A percentile compares a stretch with the other conserved stretches of the same genome.
These are phyloP conservation scores for Amblyornis subalaris DNA, from an alignment of 2,113 vertebrate species.

Conservation along the genomic window DNA sequence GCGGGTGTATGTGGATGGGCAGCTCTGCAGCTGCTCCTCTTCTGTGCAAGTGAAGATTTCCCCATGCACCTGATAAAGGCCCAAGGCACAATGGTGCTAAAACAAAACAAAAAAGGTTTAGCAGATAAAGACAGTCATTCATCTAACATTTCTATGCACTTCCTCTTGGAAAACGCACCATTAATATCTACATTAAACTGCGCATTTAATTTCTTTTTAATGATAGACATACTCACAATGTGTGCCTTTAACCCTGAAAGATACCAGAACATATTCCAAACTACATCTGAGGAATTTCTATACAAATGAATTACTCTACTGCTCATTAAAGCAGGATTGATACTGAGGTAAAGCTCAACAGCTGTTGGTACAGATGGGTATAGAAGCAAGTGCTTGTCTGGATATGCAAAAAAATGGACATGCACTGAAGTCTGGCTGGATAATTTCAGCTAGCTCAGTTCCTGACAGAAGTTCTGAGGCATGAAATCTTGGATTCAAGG, in stretches of 20 bases:
- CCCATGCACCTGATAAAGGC: neutral
- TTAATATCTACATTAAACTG: neutral
- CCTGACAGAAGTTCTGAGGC: neutral
- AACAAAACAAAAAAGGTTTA: neutral
- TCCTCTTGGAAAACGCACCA: neutral
- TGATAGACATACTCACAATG: neutral
- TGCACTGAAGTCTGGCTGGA: neutral
- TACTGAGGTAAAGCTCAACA: neutral
- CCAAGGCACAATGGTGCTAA: neutral
- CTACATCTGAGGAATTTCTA: neutral
- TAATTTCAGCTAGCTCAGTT: neutral
- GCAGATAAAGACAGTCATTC: neutral
- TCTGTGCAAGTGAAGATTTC: neutral
- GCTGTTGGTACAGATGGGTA: neutral
- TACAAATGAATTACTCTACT: neutral
- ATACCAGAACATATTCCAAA: neutral
- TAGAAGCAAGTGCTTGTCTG: neutral
- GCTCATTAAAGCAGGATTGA: neutral
- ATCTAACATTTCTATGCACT: neutral
- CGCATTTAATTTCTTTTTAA: neutral
- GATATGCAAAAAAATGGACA: neutral
- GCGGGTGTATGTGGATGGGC: neutral
- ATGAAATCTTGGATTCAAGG: neutral
- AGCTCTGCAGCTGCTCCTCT: neutral
- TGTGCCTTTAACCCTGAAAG: neutral